Evolutionary conservation across 2,113 vertebrate genomes (phyloP).

Genomic region (Rhipidura dahli): DNA sequence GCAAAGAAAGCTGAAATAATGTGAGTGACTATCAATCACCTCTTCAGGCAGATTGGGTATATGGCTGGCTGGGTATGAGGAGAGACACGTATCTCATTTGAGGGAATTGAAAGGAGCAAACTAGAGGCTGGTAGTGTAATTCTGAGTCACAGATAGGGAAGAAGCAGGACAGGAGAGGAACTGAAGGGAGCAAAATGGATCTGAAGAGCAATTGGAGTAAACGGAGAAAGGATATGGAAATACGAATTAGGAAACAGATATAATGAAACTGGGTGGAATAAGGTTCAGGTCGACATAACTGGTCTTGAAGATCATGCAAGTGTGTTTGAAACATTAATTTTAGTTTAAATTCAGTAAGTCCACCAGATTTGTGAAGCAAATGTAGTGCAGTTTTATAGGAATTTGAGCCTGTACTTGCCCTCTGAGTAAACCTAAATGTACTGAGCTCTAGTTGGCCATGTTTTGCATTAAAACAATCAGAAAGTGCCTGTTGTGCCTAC

Average conservation of each 20-base stretch:
- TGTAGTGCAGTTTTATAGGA: neutral
- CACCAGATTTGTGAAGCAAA: neutral
- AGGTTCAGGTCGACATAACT: neutral
- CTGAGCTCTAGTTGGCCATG: neutral
- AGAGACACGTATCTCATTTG: neutral
- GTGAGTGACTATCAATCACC: fast-evolving
- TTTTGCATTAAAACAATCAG: neutral
- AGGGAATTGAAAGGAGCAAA: neutral
- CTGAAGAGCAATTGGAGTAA: neutral
- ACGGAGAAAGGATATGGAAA: neutral
- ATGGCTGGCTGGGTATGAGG: fast-evolving
- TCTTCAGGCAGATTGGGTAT: neutral
- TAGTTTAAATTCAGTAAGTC: neutral
- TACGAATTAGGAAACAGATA: neutral
- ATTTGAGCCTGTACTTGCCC: neutral
- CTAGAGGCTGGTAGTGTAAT: neutral
- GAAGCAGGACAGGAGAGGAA: neutral
- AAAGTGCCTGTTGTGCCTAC: neutral
- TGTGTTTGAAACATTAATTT: neutral
- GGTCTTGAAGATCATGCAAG: neutral
- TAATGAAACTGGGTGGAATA: neutral
- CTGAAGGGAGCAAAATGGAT: neutral
- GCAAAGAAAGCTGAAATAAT: neutral
- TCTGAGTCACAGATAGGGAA: neutral
- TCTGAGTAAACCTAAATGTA: neutral